Percentiles rank a stretch among this genome's conserved stretches.
These are phyloP conservation scores for Arrhamphus sclerolepis DNA, from an alignment of 2,797 vertebrate species.

Conservation along the genomic window DNA sequence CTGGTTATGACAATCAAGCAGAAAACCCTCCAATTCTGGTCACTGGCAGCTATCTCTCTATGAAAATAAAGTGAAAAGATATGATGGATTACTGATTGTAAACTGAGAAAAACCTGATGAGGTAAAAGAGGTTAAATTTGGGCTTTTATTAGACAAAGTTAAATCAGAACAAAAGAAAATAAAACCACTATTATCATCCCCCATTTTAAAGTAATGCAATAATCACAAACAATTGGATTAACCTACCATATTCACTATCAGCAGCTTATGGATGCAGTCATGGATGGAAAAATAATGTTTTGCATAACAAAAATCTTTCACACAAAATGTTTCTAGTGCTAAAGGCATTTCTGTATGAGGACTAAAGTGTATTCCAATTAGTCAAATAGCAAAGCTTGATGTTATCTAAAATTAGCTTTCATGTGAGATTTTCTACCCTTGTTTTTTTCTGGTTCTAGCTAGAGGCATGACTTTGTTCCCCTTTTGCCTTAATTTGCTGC, in stretches of 20 bases:
- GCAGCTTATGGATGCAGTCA: slow-evolving; percentile 51
- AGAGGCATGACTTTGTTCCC: slow-evolving; percentile 76
- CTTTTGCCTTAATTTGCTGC: slow-evolving; percentile 79
- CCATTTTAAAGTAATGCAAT: slow-evolving; percentile 58
- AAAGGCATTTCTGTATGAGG: slow-evolving; percentile 71
- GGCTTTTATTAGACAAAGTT: slow-evolving; percentile 33
- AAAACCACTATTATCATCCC: slow-evolving; percentile 40
- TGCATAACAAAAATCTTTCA: slow-evolving; percentile 63
- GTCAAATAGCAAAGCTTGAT: slow-evolving; percentile 78
- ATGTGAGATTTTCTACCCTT: slow-evolving; percentile 75
- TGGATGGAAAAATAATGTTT: slow-evolving; percentile 56
- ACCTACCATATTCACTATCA: slow-evolving; percentile 51
- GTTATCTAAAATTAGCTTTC: slow-evolving; percentile 81
- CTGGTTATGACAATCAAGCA: no score
- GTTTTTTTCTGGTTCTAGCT: slow-evolving; percentile 67
- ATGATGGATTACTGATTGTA: not conserved
- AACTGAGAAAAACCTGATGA: not conserved
- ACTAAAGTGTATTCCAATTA: slow-evolving; percentile 80
- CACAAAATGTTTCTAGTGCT: slow-evolving; percentile 69
- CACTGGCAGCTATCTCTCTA: no score
- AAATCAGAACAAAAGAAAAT: slow-evolving; percentile 36
- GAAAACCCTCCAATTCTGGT: no score
- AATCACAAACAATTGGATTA: slow-evolving; percentile 63
- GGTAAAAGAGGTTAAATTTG: slow-evolving; percentile 14
- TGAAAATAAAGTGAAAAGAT: not conserved